phyloP scores from a whole-genome alignment of 1,140 invertebrate genomes.

The Elysia chlorotica region DNA sequence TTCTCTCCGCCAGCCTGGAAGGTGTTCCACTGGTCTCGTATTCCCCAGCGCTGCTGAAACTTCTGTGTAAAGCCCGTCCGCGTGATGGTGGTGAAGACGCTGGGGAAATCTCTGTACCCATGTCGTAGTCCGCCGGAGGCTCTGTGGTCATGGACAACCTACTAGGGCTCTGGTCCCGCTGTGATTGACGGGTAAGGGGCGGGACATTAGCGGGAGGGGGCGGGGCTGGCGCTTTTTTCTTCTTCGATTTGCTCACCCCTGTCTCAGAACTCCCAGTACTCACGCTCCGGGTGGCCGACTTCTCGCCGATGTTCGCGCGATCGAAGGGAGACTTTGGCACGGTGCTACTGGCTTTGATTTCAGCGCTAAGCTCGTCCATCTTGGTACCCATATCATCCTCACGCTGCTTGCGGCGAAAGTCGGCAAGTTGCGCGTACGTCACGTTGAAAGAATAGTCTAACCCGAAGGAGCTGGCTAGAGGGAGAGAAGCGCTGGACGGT shows the following conservation, averaged over 20 bases:
- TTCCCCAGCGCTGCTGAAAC: too few relatives aligned
- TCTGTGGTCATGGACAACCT: constrained; percentile 26
- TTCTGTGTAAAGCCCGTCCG: too few relatives aligned
- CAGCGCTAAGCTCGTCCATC: constrained; percentile 30
- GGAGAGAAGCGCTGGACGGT: constrained; percentile 33
- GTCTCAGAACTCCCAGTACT: constrained; percentile 29
- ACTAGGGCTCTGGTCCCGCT: constrained; percentile 17
- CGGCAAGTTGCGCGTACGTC: constrained; percentile 44
- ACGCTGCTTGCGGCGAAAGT: constrained; percentile 33
- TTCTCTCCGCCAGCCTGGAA: too few relatives aligned
- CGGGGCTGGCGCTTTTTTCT: constrained; percentile 35
- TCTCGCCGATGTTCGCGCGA: constrained; percentile 5
- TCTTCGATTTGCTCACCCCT: constrained; percentile 40
- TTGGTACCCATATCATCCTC: constrained; percentile 37
- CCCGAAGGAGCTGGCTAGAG: constrained; percentile 39
- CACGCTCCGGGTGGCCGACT: constrained; percentile 18
- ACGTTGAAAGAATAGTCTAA: constrained; percentile 41
- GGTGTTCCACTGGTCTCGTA: neutral
- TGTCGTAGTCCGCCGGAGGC: constrained; percentile 39
- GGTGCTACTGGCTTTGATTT: constrained; percentile 24
- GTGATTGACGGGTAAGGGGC: neutral
- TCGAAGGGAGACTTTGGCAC: constrained; percentile 30
- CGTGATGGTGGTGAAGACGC: too few relatives aligned
- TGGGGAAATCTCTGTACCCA: too few relatives aligned
- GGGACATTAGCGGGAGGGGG: constrained; percentile 27